Percentiles rank a stretch among this genome's conserved stretches.
phyloP scores from a whole-genome alignment of 1,140 invertebrate genomes.

The Rhopalosiphum maidis region DNA sequence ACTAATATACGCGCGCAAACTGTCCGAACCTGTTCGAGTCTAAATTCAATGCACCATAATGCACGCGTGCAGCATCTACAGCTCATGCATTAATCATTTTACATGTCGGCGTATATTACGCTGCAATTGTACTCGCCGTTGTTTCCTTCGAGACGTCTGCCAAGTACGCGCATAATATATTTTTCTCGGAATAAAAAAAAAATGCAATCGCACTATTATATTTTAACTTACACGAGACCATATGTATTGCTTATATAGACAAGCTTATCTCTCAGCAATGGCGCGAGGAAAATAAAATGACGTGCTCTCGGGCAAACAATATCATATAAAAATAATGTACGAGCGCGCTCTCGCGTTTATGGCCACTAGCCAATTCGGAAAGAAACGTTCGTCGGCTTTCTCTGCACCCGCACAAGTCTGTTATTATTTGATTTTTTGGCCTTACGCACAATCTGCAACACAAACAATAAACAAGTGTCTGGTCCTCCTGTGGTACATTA shows the following conservation, averaged over 20 bases:
- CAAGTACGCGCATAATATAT: not conserved
- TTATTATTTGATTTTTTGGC: slow-evolving; percentile 29
- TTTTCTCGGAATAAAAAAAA: slow-evolving; percentile 26
- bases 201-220: not conserved
- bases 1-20: not conserved
- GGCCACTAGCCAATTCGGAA: slow-evolving; percentile 38
- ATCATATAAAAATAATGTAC: slow-evolving; percentile 7
- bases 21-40: not conserved
- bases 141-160: not conserved
- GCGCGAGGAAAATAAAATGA: not conserved
- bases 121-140: no score
- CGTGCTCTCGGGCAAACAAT: not conserved
- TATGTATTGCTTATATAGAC: not conserved
- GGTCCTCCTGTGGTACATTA: not conserved
- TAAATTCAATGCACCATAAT: slow-evolving; percentile 21
- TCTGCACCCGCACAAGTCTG: not conserved
- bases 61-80: not conserved
- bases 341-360: not conserved
- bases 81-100: slow-evolving; percentile 50
- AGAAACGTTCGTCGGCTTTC: slow-evolving; percentile 28
- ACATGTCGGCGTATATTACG: slow-evolving; percentile 9
- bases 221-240: not conserved
- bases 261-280: not conserved
- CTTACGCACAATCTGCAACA: not conserved
- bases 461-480: slow-evolving; percentile 19